Evolutionary conservation across 2,888 invertebrate species (phyloP), one percentile per base, ranked within the genome.

Genomic region (Kryphioiulus occultus): DNA sequence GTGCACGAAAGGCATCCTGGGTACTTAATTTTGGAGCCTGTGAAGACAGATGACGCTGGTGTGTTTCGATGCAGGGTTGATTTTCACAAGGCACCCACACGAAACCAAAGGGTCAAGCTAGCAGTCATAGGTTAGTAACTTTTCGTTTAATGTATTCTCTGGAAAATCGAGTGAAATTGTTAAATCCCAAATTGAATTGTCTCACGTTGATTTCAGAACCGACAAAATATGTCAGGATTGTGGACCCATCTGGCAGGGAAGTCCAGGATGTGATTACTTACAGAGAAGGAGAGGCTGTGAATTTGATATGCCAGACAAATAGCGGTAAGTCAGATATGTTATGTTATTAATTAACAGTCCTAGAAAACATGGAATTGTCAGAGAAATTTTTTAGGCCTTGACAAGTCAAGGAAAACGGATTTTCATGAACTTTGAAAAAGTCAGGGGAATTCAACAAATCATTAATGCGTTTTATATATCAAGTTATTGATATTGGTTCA

Each of bases 1-100:
- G 26, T 35, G 32, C 83, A 82, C 39, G 59, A 82, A 22, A 15
- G 82, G 0, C 32, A 82, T 82, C 87, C 78, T 26, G 87, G 82
- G 15, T 82, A 95, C 89, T 94, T 97, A 91, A 95, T 96, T 68
- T 94, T 97, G 88, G 96, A 95, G 91, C 96, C 96, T 93, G 95
- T 97, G 91, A 95, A 96, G 92, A 94, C 96, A 84, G 95, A 95
- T 91, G 97, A 97, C 92, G 96, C 97, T 92, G 97, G 97, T 91
- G 95, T 96, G 90, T 97, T 97, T 93, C 94, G 97, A 89, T 97
- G 97, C 92, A 93, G 97, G 89, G 96, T 97, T 90, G 97, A 97
- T 94, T 97, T 97, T 93, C 94, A 96, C 89, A 96, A 96, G 92
- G 96, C 96, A 89, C 96, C 97, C 93, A 97, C 97, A 89, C 95